Percentiles rank a stretch among this genome's conserved stretches.
Evolutionary conservation across 2,888 invertebrate genomes (phyloP).

Genomic region (Busseola fusca): DNA sequence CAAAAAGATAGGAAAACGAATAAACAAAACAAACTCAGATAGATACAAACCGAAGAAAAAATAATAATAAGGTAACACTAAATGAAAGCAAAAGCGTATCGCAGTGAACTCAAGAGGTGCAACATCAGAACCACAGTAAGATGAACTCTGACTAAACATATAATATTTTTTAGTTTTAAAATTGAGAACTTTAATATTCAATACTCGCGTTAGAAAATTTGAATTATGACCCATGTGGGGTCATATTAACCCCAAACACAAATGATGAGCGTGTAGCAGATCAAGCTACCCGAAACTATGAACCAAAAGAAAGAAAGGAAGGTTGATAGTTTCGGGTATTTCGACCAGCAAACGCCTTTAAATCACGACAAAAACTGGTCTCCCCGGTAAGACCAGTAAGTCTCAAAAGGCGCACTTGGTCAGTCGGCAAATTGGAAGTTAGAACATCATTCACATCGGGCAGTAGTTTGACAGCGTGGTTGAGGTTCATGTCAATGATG

Average conservation of each 20-base stretch:
- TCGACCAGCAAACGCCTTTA: too few relatives aligned
- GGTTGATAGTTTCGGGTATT: too few relatives aligned
- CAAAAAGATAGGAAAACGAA: slow-evolving; percentile 61
- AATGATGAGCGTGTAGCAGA: too few relatives aligned
- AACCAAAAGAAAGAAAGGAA: too few relatives aligned
- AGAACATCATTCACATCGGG: not conserved
- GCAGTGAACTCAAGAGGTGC: slow-evolving; percentile 22
- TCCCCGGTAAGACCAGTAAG: too few relatives aligned
- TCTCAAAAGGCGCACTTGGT: not conserved
- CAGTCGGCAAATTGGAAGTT: not conserved
- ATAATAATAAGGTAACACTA: slow-evolving; percentile 39
- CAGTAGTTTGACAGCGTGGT: not conserved
- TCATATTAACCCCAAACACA: too few relatives aligned
- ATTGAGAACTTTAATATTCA: slow-evolving; percentile 13
- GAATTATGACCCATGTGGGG: too few relatives aligned
- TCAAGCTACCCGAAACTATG: too few relatives aligned
- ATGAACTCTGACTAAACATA: not conserved
- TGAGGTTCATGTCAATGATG: not conserved
- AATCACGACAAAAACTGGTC: too few relatives aligned
- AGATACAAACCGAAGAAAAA: slow-evolving; percentile 48
- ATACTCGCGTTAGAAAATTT: too few relatives aligned
- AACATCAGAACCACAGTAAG: slow-evolving; percentile 22
- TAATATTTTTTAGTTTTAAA: not conserved
- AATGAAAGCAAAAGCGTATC: slow-evolving; percentile 39
- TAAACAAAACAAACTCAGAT: slow-evolving; percentile 54